A percentile compares a stretch with the other conserved stretches of the same genome.
phyloP scores from a whole-genome alignment of 2,113 vertebrate genomes.

The Strigops habroptila region DNA sequence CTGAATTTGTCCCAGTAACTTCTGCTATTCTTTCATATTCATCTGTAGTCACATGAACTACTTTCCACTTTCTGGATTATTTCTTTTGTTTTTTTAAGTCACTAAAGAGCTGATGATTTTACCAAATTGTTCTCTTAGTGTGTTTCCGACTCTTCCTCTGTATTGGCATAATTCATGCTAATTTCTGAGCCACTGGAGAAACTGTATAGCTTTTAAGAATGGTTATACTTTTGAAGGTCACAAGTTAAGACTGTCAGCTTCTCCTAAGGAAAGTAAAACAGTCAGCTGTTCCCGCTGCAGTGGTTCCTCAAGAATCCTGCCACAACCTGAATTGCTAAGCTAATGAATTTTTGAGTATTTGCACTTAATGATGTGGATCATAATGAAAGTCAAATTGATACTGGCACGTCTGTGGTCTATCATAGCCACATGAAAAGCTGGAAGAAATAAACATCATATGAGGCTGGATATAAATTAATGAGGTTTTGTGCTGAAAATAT shows the following conservation, averaged over 20 bases:
- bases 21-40: not conserved
- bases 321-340: not conserved
- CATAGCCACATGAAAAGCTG: not conserved
- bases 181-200: not conserved
- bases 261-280: not conserved
- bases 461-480: not conserved
- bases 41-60: not conserved
- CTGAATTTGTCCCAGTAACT: not conserved
- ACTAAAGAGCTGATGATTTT: not conserved
- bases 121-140: not conserved
- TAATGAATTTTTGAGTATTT: not conserved
- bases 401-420: not conserved
- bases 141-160: not conserved
- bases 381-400: not conserved
- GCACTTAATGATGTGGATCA: not conserved
- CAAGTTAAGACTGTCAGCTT: not conserved
- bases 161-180: not conserved
- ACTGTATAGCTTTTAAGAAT: not conserved
- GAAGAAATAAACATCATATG: not conserved
- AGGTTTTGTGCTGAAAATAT: rapidly evolving
- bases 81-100: not conserved
- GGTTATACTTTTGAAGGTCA: not conserved
- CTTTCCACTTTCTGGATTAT: not conserved
- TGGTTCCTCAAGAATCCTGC: not conserved
- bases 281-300: not conserved